Conservation (phyloP, 2,113 vertebrate genomes). For the Mugil cephalus region DNA sequence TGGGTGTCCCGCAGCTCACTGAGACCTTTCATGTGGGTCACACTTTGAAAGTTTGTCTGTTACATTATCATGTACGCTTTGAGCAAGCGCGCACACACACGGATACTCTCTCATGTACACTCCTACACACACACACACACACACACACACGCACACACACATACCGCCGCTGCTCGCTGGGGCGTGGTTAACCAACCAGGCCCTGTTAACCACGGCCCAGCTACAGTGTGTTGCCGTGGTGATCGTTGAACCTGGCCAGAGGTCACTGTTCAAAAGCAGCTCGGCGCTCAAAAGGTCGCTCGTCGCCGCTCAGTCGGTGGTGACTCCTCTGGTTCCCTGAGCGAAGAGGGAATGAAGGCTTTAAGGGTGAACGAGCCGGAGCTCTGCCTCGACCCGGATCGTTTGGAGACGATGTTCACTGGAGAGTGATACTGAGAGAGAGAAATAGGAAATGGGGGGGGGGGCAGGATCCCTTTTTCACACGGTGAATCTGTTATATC, state of each 20-base stretch:
- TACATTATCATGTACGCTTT: constrained; percentile 33
- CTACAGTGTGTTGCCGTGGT: constrained; percentile 45
- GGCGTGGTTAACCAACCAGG: constrained; percentile 66
- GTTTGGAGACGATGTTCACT: constrained; percentile 23
- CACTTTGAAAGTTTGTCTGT: constrained; percentile 57
- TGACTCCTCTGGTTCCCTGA: constrained; percentile 5
- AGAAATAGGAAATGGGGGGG: not conserved
- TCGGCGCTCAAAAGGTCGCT: constrained; percentile 65
- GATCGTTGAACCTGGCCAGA: constrained; percentile 63
- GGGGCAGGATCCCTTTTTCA: not conserved
- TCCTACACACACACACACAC: constrained; percentile 1
- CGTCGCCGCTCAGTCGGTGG: not conserved
- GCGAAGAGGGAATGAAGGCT: constrained; percentile 11
- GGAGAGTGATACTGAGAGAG: not conserved
- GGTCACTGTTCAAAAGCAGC: constrained; percentile 59
- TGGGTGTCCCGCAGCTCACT: constrained; percentile 55
- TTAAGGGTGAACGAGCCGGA: constrained; percentile 1
- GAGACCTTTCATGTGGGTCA: constrained; percentile 74
- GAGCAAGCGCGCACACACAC: constrained; percentile 7
- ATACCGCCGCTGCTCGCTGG: constrained; percentile 27
- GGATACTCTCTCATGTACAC: not conserved
- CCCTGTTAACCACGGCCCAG: constrained; percentile 38
- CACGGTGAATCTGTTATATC: not conserved
- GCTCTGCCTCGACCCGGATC: not conserved
- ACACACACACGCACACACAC: constrained; percentile 25